A percentile compares a stretch with the other conserved stretches of the same genome.
These are phyloP conservation scores for Pseudocheirus occidentalis DNA, from an alignment of 2,797 vertebrate genomes.

Conservation along the genomic window DNA sequence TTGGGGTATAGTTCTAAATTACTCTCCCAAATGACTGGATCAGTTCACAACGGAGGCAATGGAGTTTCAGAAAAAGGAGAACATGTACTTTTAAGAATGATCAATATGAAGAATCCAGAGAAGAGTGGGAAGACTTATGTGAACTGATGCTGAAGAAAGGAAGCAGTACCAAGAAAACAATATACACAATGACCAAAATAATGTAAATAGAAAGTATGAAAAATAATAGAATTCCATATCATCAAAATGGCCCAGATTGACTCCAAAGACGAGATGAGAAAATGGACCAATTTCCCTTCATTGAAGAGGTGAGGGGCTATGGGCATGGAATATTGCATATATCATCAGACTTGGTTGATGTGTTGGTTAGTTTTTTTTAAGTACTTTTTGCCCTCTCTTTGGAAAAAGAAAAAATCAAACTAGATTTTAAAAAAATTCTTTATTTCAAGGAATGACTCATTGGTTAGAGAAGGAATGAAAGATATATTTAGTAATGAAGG, in stretches of 20 bases:
- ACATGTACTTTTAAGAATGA: not conserved
- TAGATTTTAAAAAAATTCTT: not conserved
- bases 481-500: not conserved
- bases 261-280: not conserved
- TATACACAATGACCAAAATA: not conserved
- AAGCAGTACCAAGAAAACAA: not conserved
- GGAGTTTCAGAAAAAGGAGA: not conserved
- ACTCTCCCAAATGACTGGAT: not conserved
- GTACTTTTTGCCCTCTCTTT: not conserved
- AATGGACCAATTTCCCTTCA: not conserved
- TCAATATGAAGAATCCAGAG: not conserved
- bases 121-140: not conserved
- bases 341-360: not conserved
- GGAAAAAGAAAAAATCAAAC: not conserved
- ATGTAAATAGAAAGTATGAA: not conserved
- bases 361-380: not conserved
- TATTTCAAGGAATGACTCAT: not conserved
- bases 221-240: not conserved
- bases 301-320: not conserved
- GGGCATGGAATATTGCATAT: not conserved
- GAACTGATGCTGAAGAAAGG: not conserved
- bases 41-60: not conserved
- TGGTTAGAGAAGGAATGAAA: not conserved
- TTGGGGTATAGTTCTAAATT: not conserved
- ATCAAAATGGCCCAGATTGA: not conserved